These are phyloP conservation scores for Xylocampa areola DNA, from an alignment of 2,888 invertebrate species.

Conservation along the genomic window DNA sequence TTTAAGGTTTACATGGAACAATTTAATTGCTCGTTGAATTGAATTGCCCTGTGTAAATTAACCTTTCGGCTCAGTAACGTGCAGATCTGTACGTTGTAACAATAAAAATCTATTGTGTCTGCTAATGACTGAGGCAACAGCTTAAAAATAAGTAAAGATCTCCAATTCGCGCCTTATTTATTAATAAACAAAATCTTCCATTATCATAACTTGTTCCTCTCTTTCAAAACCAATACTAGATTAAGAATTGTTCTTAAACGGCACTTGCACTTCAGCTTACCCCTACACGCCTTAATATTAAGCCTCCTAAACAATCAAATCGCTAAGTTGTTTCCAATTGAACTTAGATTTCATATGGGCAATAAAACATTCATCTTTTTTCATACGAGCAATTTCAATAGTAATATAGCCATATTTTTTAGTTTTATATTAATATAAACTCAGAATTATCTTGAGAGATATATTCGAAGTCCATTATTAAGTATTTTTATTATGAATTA, in stretches of 20 bases:
- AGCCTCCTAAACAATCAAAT: conserved; percentile 35
- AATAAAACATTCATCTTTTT: conserved; percentile 3
- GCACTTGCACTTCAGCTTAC: conserved; percentile 1
- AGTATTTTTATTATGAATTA: conserved; percentile 10
- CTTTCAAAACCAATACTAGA: no score
- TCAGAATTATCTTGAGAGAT: conserved; percentile 25
- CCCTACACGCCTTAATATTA: conserved; percentile 39
- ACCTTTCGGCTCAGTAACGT: no score
- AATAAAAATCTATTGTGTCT: no score
- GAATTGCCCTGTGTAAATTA: no score
- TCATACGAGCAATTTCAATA: conserved; percentile 53
- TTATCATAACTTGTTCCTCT: no score
- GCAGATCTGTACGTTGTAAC: no score
- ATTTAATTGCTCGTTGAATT: no score
- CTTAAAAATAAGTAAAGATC: no score
- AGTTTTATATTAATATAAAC: conserved; percentile 48
- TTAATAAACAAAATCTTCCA: no score
- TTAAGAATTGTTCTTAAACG: no score
- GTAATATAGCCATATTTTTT: conserved; percentile 56
- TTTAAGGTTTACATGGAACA: background rate
- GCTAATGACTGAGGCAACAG: no score
- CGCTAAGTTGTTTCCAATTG: conserved; percentile 35
- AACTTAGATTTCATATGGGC: conserved; percentile 14
- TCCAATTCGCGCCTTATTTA: no score
- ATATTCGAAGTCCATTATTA: background rate